Evolutionary conservation across 2,113 vertebrate species (phyloP).

Genomic region (Odontophorus gujanensis): DNA sequence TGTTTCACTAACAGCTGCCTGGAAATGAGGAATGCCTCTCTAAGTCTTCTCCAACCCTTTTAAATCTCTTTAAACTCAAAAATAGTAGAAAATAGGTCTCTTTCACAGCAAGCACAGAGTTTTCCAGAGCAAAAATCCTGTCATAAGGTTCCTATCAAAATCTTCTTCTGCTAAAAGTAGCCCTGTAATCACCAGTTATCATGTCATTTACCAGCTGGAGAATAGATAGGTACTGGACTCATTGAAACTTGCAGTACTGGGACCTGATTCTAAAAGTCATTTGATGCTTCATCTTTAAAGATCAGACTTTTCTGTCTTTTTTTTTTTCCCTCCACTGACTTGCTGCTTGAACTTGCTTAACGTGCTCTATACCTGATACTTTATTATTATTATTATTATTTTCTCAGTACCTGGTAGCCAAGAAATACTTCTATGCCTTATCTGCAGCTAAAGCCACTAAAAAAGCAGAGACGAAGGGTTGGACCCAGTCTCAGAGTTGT

Average conservation of each 20-base stretch:
- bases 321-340: neutral
- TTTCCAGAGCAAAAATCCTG: neutral
- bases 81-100: neutral
- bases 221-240: neutral
- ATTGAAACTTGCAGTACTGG: neutral
- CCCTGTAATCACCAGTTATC: neutral
- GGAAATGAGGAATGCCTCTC: neutral
- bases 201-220: neutral
- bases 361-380: neutral
- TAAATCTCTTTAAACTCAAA: neutral
- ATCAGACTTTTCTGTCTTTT: neutral
- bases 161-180: neutral
- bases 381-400: neutral
- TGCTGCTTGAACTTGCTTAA: neutral
- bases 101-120: neutral
- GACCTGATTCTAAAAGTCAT: neutral
- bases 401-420: neutral
- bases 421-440: conserved; percentile 22
- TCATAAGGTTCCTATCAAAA: neutral
- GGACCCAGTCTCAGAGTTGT: neutral
- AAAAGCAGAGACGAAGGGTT: neutral
- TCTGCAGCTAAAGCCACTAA: conserved; percentile 6
- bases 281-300: neutral
- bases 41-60: neutral
- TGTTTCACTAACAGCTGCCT: neutral